A percentile compares a stretch with the other conserved stretches of the same genome.
Conservation (phyloP, 1,140 invertebrate genomes). For the Goniozus legneri region DNA sequence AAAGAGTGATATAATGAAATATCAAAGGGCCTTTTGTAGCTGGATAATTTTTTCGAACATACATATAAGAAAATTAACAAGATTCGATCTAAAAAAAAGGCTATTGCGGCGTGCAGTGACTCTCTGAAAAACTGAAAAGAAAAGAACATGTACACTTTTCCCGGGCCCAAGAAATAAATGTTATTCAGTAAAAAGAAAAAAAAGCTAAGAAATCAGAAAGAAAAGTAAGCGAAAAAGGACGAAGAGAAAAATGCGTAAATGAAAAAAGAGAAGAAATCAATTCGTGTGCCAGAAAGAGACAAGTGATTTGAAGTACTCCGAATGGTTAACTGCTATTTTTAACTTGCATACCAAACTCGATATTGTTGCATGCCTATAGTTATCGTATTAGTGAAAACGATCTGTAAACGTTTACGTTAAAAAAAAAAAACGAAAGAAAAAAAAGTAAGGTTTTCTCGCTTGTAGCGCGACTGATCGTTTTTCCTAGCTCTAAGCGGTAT, state of each 20-base stretch:
- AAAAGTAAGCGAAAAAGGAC: background rate
- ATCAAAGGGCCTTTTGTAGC: too few relatives aligned
- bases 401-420: constrained; percentile 10
- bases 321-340: constrained; percentile 45
- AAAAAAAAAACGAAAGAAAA: constrained; percentile 1
- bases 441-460: background rate
- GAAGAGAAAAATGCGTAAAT: constrained; percentile 1
- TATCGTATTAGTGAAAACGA: constrained; percentile 36
- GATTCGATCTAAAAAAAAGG: constrained; percentile 13
- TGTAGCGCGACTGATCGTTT: constrained; percentile 8
- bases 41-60: too few relatives aligned
- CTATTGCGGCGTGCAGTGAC: constrained; percentile 37
- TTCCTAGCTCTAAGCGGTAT: constrained; percentile 21
- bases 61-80: too few relatives aligned
- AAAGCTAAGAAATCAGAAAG: constrained; percentile 8
- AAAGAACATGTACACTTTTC: constrained; percentile 40
- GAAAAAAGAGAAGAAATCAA: background rate
- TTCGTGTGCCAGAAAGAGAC: constrained; percentile 20
- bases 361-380: constrained; percentile 52
- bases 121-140: constrained; percentile 31
- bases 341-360: constrained; percentile 38
- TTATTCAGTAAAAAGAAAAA: constrained; percentile 35
- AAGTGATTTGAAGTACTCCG: constrained; percentile 20
- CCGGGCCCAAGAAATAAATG: constrained; percentile 52
- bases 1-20: too few relatives aligned